A percentile compares a stretch with the other conserved stretches of the same genome.
These are phyloP conservation scores for Eciton burchellii DNA, from an alignment of 1,140 invertebrate genomes.

Conservation along the genomic window DNA sequence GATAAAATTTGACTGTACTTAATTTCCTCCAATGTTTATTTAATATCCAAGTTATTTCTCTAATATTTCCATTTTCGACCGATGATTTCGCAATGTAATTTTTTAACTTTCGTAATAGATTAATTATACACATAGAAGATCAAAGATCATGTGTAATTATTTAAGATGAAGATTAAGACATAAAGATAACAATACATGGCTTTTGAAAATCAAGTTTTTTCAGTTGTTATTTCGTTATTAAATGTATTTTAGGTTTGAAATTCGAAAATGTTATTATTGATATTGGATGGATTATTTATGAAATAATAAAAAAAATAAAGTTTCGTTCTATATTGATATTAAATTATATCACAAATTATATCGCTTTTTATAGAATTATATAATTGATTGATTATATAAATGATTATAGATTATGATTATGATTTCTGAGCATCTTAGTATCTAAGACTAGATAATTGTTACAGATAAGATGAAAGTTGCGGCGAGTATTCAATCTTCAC, in stretches of 20 bases:
- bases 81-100: too few relatives aligned
- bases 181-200: neutral
- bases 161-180: neutral
- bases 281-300: neutral
- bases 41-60: too few relatives aligned
- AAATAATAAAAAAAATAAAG: neutral
- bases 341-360: neutral
- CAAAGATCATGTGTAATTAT: conserved; percentile 9
- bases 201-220: conserved; percentile 18
- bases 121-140: neutral
- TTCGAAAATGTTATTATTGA: neutral
- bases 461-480: conserved; percentile 70
- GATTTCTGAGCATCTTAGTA: neutral
- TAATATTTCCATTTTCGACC: too few relatives aligned
- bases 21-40: neutral
- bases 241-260: neutral
- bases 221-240: neutral
- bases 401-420: neutral
- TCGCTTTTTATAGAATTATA: neutral
- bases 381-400: too few relatives aligned
- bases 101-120: too few relatives aligned
- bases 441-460: conserved; percentile 9
- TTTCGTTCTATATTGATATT: conserved; percentile 16
- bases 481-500: conserved; percentile 62
- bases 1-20: neutral